Evolutionary conservation across 2,888 invertebrate species (phyloP).

Genomic region (Drosophila pseudotakahashii): DNA sequence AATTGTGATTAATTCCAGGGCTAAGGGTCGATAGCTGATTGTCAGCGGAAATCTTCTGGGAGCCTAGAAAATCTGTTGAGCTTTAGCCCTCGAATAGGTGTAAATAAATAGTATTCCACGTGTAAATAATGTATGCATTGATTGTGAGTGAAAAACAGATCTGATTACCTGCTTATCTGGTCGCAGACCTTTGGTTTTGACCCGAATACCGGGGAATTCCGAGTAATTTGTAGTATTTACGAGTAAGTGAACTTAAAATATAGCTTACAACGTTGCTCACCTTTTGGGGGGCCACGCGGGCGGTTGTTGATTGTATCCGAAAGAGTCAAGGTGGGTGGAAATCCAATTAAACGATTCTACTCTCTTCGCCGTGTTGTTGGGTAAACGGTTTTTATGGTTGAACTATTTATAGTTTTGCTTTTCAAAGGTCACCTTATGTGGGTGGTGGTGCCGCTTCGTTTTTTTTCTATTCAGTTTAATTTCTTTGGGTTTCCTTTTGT

Average conservation of each 20-base stretch:
- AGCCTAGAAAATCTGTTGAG: background rate
- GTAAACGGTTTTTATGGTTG: slow-evolving; percentile 26
- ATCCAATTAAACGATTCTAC: slow-evolving; percentile 71
- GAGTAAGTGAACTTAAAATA: background rate
- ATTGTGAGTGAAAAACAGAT: background rate
- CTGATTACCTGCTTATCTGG: slow-evolving; percentile 1
- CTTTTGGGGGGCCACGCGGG: slow-evolving; percentile 47
- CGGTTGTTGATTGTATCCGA: slow-evolving; percentile 51
- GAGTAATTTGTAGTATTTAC: background rate
- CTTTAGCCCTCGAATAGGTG: background rate
- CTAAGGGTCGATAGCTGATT: slow-evolving; percentile 5
- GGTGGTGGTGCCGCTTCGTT: slow-evolving; percentile 25
- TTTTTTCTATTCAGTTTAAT: slow-evolving; percentile 32
- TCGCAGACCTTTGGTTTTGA: slow-evolving; percentile 5
- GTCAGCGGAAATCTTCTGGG: background rate
- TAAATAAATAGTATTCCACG: background rate
- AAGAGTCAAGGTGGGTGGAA: slow-evolving; percentile 47
- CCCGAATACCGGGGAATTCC: slow-evolving; percentile 2
- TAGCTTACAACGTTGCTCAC: slow-evolving; percentile 44
- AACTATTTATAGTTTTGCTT: slow-evolving; percentile 55
- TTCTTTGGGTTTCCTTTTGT: slow-evolving; percentile 27
- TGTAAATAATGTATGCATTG: slow-evolving; percentile 3
- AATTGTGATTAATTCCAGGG: slow-evolving; percentile 37
- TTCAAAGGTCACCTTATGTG: slow-evolving; percentile 65
- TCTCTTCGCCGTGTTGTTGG: slow-evolving; percentile 14